A percentile compares a stretch with the other conserved stretches of the same genome.
phyloP scores from a whole-genome alignment of 2,888 invertebrate genomes.

The Steinernema scapterisci region DNA sequence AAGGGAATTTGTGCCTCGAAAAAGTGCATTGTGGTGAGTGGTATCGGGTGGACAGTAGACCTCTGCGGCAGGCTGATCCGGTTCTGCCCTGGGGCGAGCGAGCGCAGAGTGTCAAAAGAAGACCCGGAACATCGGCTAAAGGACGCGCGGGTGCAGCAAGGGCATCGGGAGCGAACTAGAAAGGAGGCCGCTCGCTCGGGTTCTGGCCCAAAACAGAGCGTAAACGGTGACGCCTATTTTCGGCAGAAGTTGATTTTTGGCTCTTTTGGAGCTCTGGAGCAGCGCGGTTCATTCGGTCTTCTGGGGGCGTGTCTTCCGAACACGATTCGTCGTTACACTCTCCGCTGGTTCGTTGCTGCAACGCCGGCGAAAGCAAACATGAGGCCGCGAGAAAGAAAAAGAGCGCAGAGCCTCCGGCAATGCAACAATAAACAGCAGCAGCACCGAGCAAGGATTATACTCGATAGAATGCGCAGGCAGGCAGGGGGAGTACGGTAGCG shows the following conservation, averaged over 20 bases:
- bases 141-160: not conserved
- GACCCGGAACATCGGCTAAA: constrained; percentile 14
- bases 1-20: constrained; percentile 18
- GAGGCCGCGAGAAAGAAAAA: constrained; percentile 18
- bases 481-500: constrained; percentile 15
- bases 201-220: not conserved
- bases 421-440: constrained; percentile 30
- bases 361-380: constrained; percentile 23
- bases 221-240: constrained; percentile 17
- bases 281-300: constrained; percentile 8
- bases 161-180: not conserved
- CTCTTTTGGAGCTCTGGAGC: not conserved
- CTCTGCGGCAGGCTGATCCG: not conserved
- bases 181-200: not conserved
- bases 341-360: constrained; percentile 7
- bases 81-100: constrained; percentile 26
- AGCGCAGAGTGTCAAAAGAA: not conserved
- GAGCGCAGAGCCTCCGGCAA: constrained; percentile 27
- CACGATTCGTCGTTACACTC: constrained; percentile 9
- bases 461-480: constrained; percentile 7
- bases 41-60: not conserved
- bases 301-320: constrained; percentile 13
- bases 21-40: constrained; percentile 15
- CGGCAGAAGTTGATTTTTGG: not conserved
- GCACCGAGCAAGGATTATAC: constrained; percentile 30